Evolutionary conservation across 2,113 vertebrate species (phyloP), one percentile per base, ranked within the genome.

Genomic region (Eudorcas thomsonii): DNA sequence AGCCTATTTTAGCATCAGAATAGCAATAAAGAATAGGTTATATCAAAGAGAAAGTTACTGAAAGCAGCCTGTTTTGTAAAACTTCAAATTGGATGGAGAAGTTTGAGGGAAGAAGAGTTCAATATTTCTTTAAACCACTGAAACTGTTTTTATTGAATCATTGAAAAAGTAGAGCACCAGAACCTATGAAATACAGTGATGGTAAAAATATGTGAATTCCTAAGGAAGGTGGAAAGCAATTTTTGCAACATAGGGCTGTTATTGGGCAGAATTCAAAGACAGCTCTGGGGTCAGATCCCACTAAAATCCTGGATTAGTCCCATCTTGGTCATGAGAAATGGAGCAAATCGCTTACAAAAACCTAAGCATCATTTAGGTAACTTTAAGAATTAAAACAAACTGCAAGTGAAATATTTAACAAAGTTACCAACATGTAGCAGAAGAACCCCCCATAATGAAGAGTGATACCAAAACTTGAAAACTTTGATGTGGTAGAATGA

Each of bases 21-120:
- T 3, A 57, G 12, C 54, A 64, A 17, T 77, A 26, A 71, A 92
- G 64, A 92, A 83, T 62, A 71, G 45, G 12, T 82, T 9, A 60
- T 19, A 9, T 87, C 48, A 85, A 55, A 78, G 43, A 62, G 14
- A 96, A 77, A 91, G 26, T 93, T 74, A 48, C 13, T 43, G 60
- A 88, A 89, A 64, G 33, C 1, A 33, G 10, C 30, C 14, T 88
- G 21, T 91, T 71, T 64, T 88, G 33, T 88, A 96, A 96, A 95
- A 93, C 54, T 93, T 97, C 82, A 97, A 86, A 94, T 91, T 91
- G 60, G 28, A 80, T 84, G 89, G 45, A 96, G 48, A 50, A 78
- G 77, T 96, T 92, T 93, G 45, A 95, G 25, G 10, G 9, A 95
- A 54, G 55, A 85, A 80, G 62, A 90, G 60, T 92, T 88, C 85